Evolutionary conservation across 2,888 invertebrate species (phyloP), one percentile per base, ranked within the genome.

Genomic region (Leucozona laternaria): DNA sequence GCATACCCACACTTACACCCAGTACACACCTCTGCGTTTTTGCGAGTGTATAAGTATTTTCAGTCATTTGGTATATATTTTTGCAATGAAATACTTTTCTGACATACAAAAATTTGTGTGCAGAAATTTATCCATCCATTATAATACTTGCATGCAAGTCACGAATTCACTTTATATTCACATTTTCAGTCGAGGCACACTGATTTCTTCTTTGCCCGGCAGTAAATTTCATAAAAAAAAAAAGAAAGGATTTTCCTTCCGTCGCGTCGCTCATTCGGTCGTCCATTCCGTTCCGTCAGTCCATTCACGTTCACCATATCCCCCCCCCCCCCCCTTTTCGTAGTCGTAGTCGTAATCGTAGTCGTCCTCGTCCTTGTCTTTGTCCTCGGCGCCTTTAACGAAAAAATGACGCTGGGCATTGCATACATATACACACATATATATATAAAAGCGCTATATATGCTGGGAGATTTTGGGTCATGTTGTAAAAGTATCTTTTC

Each of bases 161-260:
- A 86, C 86, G 86, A 86, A 86, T 86, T 86, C 86, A 86, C 86
- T 86, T 86, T 79, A 86, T 86, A 86, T 86, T 86, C 86, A 86
- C 86, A 82, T 86, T 86, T 82, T 71, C 78, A 75, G 81, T 77
- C 71, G 48, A 80, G 50, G 84, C 76, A 78, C 85, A 85, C 80
- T 86, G 86, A 86, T 86, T 86, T 82, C 71, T 82, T 79, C 64
- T 86, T 57, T 64, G 79, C 53, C 82, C 82, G 73, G 82, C 79
- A 86, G 86, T 86, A 86, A 82, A 86, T 82, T 86, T 86, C 66
- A 60, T 66, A 71, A 34, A 77, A 81, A 75, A 62, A 84, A 83
- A 37, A 37, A 34, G 11, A n/a, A 79, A 57, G 68, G 55, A 55
- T 64, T 81, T 80, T 77, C 58, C 57, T 73, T 72, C 50, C 58